Base-by-base conservation (phyloP, 2,888 invertebrate genomes). In the Agrochola macilenta region DNA sequence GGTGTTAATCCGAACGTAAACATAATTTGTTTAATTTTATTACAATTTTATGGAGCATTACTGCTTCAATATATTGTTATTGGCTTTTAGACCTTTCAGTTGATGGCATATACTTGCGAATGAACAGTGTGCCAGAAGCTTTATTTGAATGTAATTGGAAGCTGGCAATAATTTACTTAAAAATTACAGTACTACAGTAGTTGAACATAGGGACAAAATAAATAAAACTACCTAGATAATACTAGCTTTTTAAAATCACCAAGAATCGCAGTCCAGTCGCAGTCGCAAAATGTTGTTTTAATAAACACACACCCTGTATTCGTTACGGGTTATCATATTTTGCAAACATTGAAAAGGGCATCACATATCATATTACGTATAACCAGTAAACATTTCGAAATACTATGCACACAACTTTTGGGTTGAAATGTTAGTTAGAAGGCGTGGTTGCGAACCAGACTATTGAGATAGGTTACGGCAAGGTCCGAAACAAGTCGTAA, bases 11-110 rank as follows among this genome's bases (percentile, higher is more conserved):
- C 26, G 23, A 69, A 57, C 61, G 14, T 35, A 79, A 61, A 73
- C 46, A 26, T 35, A 30, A 69, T 66, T 61, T 26, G 49, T 61
- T 69, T 65, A 61, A 78, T 83, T 69, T 78, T 69, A 79, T 79
- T 35, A 54, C 26, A n/a, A 35, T 81, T 65, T 75, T 61, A 73
- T 66, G 8, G 49, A 69, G 12, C 9, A 30, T 72, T 69, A 60
- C 8, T 69, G 49, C 23, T 69, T 52, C 23, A 52, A 78, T 73
- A 30, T 72, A 72, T 60, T 65, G 54, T 60, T 72, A 69, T 82
- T 61, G 30, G 57, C 17, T 69, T 72, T 65, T 35, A 73, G n/a
- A 23, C 5, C 2, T 64, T 69, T 82, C 17, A 64, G 11, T 60
- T 17, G 11, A 35, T 52, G 52, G 43, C 7, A 30, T 30, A 52